Evolutionary conservation across 1,140 invertebrate genomes (phyloP).

Genomic region (Diorhabda carinulata): DNA sequence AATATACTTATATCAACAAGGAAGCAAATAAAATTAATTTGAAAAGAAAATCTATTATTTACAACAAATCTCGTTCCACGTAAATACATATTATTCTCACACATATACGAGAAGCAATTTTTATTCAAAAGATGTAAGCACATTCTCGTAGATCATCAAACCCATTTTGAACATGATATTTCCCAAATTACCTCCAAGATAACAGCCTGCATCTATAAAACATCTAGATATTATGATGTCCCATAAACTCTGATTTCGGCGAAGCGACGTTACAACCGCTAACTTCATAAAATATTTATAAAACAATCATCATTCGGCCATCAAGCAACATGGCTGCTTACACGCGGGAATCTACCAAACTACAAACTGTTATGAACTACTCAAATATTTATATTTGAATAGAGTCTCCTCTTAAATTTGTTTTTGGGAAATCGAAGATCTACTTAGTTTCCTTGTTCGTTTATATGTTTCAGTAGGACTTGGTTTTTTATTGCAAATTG

Average conservation of each 20-base stretch:
- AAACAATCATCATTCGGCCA: slow-evolving; percentile 51
- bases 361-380: slow-evolving; percentile 48
- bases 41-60: background rate
- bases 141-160: slow-evolving; percentile 39
- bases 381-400: slow-evolving; percentile 50
- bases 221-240: slow-evolving; percentile 47
- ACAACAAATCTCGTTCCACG: background rate
- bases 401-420: slow-evolving; percentile 48
- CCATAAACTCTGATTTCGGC: slow-evolving; percentile 49
- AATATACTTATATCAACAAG: no score
- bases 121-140: slow-evolving; percentile 39
- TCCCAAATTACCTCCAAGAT: slow-evolving; percentile 39
- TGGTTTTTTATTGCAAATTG: slow-evolving; percentile 14
- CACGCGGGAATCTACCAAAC: slow-evolving; percentile 40
- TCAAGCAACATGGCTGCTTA: slow-evolving; percentile 47
- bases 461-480: slow-evolving; percentile 9
- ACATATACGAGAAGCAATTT: slow-evolving; percentile 29
- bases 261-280: slow-evolving; percentile 30
- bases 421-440: slow-evolving; percentile 36
- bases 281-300: slow-evolving; percentile 47
- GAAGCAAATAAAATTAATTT: background rate
- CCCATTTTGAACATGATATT: slow-evolving; percentile 41
- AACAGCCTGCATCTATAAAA: slow-evolving; percentile 44
- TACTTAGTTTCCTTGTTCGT: slow-evolving; percentile 16
- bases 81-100: slow-evolving; percentile 1